phyloP scores from a whole-genome alignment of 2,113 vertebrate species.

The Sturnus vulgaris region DNA sequence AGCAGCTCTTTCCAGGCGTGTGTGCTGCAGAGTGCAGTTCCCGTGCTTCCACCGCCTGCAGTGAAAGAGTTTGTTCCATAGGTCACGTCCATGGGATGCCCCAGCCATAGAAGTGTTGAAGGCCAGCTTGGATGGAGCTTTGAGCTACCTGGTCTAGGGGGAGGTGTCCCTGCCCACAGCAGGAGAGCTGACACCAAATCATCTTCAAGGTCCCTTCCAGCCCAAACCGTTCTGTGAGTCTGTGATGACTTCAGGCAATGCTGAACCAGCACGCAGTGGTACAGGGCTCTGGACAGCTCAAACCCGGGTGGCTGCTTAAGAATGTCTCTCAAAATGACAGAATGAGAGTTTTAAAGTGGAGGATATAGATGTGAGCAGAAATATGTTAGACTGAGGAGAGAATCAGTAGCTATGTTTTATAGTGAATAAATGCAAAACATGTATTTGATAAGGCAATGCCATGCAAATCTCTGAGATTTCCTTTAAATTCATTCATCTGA shows the following conservation, averaged over 20 bases:
- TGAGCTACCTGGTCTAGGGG: not conserved
- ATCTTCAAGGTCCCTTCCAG: not conserved
- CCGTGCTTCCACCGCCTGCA: not conserved
- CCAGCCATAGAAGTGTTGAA: not conserved
- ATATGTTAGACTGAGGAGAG: not conserved
- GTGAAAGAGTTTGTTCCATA: accelerated
- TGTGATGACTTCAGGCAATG: not conserved
- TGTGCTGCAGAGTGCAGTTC: not conserved
- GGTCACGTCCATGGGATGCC: not conserved
- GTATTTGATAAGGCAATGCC: not conserved
- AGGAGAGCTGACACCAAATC: too few species aligned
- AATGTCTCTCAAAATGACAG: not conserved
- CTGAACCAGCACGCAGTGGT: accelerated
- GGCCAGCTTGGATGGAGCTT: not conserved
- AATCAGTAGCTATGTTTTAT: not conserved
- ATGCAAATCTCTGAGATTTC: not conserved
- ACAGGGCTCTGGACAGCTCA: not conserved
- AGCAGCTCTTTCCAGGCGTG: not conserved
- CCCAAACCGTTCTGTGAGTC: not conserved
- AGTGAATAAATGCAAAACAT: not conserved
- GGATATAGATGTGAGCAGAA: not conserved
- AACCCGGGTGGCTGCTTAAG: not conserved
- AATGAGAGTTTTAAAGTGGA: not conserved
- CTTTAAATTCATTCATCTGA: not conserved
- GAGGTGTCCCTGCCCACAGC: not conserved